These are phyloP conservation scores for Morelia viridis DNA, from an alignment of 2,797 vertebrate species.

Conservation along the genomic window DNA sequence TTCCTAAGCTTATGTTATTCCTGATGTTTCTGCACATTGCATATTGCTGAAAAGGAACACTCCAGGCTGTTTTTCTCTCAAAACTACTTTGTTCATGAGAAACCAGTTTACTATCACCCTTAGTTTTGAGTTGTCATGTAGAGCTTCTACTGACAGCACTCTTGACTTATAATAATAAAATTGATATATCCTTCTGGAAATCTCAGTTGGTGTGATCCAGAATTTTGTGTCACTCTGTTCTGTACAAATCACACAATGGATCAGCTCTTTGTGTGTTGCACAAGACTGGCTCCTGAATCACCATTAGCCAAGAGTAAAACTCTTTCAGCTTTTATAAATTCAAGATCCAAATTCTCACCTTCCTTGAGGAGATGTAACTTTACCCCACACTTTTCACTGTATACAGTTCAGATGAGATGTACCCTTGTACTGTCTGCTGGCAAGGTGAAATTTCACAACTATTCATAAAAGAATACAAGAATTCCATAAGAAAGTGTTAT, in stretches of 20 bases:
- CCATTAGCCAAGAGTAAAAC: neutral
- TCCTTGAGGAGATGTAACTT: neutral
- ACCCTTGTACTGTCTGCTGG: neutral
- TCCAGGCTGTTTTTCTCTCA: neutral
- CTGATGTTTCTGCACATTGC: neutral
- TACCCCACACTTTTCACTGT: neutral
- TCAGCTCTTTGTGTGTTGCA: neutral
- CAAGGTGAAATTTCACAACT: neutral
- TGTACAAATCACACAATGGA: too few species aligned
- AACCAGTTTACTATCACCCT: neutral
- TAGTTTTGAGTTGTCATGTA: neutral
- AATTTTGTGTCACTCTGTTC: neutral
- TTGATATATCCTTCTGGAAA: neutral
- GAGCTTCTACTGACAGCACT: neutral
- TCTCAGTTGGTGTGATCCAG: neutral
- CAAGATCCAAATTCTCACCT: fast-evolving
- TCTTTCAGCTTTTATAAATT: neutral
- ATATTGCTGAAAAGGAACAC: neutral
- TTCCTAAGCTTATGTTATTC: neutral
- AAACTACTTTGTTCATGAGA: neutral
- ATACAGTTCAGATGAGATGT: neutral
- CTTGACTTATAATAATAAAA: neutral
- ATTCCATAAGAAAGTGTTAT: constrained; percentile 9
- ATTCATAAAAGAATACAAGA: constrained; percentile 3
- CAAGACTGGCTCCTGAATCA: neutral